Percentiles rank a stretch among this genome's conserved stretches.
Conservation (phyloP, 2,888 invertebrate species). For the Anoncus sp. region DNA sequence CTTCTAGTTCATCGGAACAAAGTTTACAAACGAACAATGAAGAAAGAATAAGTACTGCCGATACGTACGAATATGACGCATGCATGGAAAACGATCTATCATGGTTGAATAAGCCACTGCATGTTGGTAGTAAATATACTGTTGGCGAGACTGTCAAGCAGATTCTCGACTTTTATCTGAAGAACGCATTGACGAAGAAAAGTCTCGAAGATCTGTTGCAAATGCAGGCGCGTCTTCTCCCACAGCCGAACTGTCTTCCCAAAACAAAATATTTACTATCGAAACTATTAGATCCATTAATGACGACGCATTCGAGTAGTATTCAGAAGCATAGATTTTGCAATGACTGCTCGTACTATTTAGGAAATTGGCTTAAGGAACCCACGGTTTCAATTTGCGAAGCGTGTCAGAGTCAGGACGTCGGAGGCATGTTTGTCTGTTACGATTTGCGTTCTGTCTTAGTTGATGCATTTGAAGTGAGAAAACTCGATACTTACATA, state of each 20-base stretch:
- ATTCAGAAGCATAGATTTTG: conserved; percentile 33
- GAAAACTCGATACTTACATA: not conserved
- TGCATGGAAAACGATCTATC: no score
- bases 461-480: not conserved
- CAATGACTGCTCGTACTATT: not conserved
- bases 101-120: no score
- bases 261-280: no score
- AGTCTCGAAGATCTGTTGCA: conserved; percentile 24
- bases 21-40: no score
- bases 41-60: no score
- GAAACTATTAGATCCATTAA: no score
- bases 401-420: not conserved
- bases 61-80: no score
- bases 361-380: not conserved
- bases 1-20: no score
- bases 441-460: not conserved
- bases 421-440: not conserved
- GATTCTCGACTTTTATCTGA: conserved; percentile 27
- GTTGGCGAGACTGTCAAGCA: conserved; percentile 10
- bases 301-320: not conserved
- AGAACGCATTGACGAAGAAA: conserved; percentile 32
- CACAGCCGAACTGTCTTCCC: no score
- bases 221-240: conserved; percentile 8
- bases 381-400: not conserved
- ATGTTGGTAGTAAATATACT: conserved; percentile 3